Evolutionary conservation across 1,140 invertebrate genomes (phyloP).

Genomic region (Macrosteles quadrilineatus): DNA sequence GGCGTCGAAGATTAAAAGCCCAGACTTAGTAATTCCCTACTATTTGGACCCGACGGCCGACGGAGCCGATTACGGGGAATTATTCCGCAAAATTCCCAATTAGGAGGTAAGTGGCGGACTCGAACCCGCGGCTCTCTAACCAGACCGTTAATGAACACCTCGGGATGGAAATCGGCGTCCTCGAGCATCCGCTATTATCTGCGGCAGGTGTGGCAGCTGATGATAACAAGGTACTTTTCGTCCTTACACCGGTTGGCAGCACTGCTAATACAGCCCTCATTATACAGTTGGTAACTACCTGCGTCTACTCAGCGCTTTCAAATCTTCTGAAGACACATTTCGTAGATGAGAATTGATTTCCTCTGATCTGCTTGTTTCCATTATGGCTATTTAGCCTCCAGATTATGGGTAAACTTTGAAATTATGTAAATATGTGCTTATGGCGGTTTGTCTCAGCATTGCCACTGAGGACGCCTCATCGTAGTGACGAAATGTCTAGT

Average conservation of each 20-base stretch:
- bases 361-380: too few relatives aligned
- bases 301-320: neutral
- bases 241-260: neutral
- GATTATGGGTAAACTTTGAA: too few relatives aligned
- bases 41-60: too few relatives aligned
- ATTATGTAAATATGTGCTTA: too few relatives aligned
- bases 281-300: neutral
- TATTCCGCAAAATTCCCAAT: slow-evolving; percentile 23
- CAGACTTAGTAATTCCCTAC: too few relatives aligned
- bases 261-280: neutral
- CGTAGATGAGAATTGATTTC: too few relatives aligned
- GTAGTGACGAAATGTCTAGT: too few relatives aligned
- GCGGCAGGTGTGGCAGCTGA: slow-evolving; percentile 5
- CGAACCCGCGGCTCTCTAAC: slow-evolving; percentile 15
- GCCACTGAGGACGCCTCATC: too few relatives aligned
- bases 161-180: too few relatives aligned
- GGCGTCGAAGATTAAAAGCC: too few relatives aligned
- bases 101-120: slow-evolving; percentile 14
- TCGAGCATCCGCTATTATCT: neutral
- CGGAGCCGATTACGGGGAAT: slow-evolving; percentile 10
- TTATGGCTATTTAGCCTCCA: too few relatives aligned
- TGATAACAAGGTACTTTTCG: slow-evolving; percentile 18
- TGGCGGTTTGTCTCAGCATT: too few relatives aligned
- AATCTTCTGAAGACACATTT: neutral
- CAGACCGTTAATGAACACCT: slow-evolving; percentile 6